Evolutionary conservation across 1,140 invertebrate species (phyloP).

Genomic region (Scaptomyza montana): DNA sequence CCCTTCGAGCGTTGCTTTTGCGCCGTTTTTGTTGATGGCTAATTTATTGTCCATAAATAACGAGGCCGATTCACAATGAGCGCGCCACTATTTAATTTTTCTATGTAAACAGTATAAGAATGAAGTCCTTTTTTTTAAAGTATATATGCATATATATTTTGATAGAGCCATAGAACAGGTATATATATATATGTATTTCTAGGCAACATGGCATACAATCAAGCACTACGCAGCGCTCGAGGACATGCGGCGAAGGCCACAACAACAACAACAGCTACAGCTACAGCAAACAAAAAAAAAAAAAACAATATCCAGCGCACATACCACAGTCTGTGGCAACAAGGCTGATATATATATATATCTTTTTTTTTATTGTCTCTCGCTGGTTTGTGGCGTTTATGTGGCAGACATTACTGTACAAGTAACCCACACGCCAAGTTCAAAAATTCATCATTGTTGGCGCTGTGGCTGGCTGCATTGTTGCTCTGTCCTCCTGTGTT

Average conservation of each 20-base stretch:
- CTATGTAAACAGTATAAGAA: constrained; percentile 40
- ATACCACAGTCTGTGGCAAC: not conserved
- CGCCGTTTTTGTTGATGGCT: constrained; percentile 33
- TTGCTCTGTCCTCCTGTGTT: constrained; percentile 43
- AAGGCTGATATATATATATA: no score
- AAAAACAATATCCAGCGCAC: constrained; percentile 16
- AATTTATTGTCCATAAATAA: constrained; percentile 41
- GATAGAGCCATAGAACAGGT: constrained; percentile 20
- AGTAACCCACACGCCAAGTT: constrained; percentile 68
- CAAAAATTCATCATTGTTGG: constrained; percentile 80
- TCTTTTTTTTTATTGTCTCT: constrained; percentile 20
- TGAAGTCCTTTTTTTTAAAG: constrained; percentile 16
- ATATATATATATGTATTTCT: not conserved
- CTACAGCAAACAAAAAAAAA: not conserved
- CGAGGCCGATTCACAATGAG: constrained; percentile 15
- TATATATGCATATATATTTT: not conserved
- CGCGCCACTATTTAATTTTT: constrained; percentile 43
- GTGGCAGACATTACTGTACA: constrained; percentile 61
- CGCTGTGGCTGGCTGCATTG: constrained; percentile 74
- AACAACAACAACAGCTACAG: not conserved
- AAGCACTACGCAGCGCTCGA: constrained; percentile 27
- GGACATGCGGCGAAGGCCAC: constrained; percentile 23
- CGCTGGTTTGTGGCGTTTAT: constrained; percentile 27
- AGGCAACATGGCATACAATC: constrained; percentile 24
- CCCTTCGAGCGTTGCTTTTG: constrained; percentile 25